These are phyloP conservation scores for Oscarella lobularis DNA, from an alignment of 37 sponge, comb jelly and placozoan genomes.

Conservation along the genomic window DNA sequence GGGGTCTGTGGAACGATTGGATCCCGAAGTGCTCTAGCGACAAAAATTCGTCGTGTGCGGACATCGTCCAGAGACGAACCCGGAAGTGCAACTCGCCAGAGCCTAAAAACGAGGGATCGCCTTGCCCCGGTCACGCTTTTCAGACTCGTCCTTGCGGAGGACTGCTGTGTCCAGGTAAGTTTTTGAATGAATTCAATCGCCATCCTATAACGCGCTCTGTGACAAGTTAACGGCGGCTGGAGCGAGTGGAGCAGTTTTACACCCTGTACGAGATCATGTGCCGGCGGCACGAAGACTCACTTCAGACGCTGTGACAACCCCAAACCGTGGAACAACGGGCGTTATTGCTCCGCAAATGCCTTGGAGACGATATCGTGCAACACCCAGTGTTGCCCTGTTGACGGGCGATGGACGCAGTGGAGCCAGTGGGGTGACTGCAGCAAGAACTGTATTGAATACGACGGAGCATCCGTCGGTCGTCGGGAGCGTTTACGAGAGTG, in stretches of 20 bases:
- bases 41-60: not conserved
- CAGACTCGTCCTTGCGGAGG: not conserved
- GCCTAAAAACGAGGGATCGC: not conserved
- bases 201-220: not conserved
- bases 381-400: not conserved
- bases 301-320: slow-evolving; percentile 1
- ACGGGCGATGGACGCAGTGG: not conserved
- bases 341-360: not conserved
- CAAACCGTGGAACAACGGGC: not conserved
- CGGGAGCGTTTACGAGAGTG: not conserved
- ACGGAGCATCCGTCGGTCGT: not conserved
- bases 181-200: not conserved
- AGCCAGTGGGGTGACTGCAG: not conserved
- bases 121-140: not conserved
- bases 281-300: not conserved
- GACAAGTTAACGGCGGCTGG: not conserved
- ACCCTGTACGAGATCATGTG: not conserved
- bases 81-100: not conserved
- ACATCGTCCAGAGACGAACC: not conserved
- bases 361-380: not conserved
- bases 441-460: not conserved
- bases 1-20: not conserved
- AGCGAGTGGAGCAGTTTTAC: not conserved
- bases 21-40: not conserved
- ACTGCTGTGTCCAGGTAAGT: not conserved